phyloP scores from a whole-genome alignment of 1,140 invertebrate species.

The Heliconius eleuchia region DNA sequence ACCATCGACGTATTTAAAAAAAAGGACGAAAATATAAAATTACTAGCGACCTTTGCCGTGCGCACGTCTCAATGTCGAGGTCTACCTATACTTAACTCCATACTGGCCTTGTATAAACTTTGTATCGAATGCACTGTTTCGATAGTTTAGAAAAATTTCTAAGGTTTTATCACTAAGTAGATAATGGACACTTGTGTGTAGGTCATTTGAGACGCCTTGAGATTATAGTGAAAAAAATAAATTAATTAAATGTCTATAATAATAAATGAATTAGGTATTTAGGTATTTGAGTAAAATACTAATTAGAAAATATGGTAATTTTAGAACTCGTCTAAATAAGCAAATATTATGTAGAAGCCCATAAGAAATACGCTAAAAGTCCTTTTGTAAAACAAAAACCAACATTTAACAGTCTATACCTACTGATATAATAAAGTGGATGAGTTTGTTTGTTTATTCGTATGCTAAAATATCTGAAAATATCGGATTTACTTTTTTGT shows the following conservation, averaged over 20 bases:
- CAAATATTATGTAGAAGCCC: no score
- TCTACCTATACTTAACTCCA: not conserved
- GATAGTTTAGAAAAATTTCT: not conserved
- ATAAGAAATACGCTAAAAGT: no score
- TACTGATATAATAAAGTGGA: no score
- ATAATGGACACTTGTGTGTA: not conserved
- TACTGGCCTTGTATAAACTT: slow-evolving; percentile 5
- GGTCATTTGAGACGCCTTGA: not conserved
- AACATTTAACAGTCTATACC: no score
- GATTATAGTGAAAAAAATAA: not conserved
- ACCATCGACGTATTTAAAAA: not conserved
- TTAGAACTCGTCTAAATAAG: no score
- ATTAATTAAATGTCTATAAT: not conserved
- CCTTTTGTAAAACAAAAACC: no score
- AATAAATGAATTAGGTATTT: no score
- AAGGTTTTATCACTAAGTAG: not conserved
- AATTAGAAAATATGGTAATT: no score
- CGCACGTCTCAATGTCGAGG: slow-evolving; percentile 7
- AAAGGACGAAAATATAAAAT: not conserved
- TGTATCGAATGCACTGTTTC: not conserved
- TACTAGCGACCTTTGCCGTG: not conserved
- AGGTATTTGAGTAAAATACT: no score
- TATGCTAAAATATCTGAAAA: no score
- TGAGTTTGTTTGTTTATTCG: no score
- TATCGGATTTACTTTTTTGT: no score